phyloP scores from a whole-genome alignment of 1,140 invertebrate genomes.

The Sesamia nonagrioides region DNA sequence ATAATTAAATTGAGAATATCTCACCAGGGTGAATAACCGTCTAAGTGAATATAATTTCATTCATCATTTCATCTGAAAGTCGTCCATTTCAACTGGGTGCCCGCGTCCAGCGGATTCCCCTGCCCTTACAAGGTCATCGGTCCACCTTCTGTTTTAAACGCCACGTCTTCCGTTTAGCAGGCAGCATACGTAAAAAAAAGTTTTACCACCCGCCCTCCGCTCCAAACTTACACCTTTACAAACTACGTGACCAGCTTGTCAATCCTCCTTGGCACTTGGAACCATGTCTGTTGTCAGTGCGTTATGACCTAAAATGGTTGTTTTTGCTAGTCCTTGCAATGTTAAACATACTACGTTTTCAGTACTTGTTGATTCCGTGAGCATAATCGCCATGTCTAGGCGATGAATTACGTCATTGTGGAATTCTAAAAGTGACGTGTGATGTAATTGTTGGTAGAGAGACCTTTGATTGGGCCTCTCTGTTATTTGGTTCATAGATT shows the following conservation, averaged over 20 bases:
- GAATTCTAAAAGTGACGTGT: conserved; percentile 15
- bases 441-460: conserved; percentile 3
- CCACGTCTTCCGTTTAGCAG: not conserved
- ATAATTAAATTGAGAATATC: too few species aligned
- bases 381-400: not conserved
- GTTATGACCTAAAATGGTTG: conserved; percentile 28
- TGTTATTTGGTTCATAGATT: not conserved
- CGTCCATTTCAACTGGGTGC: too few species aligned
- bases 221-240: not conserved
- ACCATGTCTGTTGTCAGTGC: not conserved
- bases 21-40: too few species aligned
- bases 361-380: conserved; percentile 11
- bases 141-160: not conserved
- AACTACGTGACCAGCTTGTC: conserved; percentile 7
- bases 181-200: not conserved
- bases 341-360: not conserved
- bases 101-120: too few species aligned
- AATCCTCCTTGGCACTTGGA: conserved; percentile 1
- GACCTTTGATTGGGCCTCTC: not conserved
- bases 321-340: conserved; percentile 33
- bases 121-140: too few species aligned
- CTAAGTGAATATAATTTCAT: too few species aligned
- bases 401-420: conserved; percentile 4
- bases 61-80: too few species aligned
- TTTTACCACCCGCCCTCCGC: not conserved